These are phyloP conservation scores for Tetranychus truncatus DNA, from an alignment of 2,888 invertebrate species.

Conservation along the genomic window DNA sequence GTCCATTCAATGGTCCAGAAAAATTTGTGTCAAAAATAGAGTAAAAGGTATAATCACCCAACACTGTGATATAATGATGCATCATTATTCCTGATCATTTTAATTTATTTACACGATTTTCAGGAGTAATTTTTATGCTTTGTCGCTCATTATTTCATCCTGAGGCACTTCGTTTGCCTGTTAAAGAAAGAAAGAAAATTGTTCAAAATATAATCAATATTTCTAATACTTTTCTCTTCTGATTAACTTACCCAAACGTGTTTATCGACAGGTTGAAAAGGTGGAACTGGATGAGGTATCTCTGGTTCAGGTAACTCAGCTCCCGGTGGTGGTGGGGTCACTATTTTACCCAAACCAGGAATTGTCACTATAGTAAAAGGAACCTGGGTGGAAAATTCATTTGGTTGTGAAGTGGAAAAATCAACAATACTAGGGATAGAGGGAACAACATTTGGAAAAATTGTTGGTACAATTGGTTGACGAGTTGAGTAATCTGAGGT, in stretches of 20 bases:
- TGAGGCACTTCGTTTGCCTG: not conserved
- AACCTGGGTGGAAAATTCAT: not conserved
- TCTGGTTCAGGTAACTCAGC: not conserved
- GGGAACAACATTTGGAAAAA: not conserved
- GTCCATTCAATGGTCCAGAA: too few relatives aligned
- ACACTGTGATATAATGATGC: not conserved
- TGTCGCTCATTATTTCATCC: not conserved
- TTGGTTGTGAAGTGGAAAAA: not conserved
- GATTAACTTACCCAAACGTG: not conserved
- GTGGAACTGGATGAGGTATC: conserved; percentile 2
- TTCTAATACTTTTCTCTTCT: not conserved
- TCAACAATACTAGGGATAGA: not conserved
- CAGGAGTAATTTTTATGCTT: not conserved
- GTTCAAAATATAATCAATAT: not conserved
- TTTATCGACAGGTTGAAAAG: not conserved
- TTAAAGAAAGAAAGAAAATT: not conserved
- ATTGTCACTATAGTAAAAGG: not conserved
- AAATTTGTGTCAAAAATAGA: not conserved
- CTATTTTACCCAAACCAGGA: not conserved
- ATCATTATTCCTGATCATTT: not conserved
- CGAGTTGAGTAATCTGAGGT: not conserved
- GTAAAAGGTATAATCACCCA: not conserved
- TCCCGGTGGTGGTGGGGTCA: conserved; percentile 6
- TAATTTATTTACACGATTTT: not conserved
- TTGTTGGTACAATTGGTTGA: not conserved